Percentiles rank a stretch among this genome's conserved stretches.
phyloP scores from a whole-genome alignment of 2,797 vertebrate genomes.

The Danio jaintianensis region DNA sequence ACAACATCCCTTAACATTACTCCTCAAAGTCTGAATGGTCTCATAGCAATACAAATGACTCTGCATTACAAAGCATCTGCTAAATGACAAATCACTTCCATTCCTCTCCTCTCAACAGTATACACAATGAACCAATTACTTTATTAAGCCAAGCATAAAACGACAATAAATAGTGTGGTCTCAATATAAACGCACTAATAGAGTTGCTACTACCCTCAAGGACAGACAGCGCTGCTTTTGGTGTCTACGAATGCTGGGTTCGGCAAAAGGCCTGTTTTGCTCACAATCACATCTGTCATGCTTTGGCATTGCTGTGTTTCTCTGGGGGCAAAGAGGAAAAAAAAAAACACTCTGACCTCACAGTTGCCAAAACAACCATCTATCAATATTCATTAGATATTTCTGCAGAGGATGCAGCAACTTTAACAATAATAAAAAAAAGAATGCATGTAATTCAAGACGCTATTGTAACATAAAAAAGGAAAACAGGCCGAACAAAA shows the following conservation, averaged over 20 bases:
- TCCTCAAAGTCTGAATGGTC: neutral
- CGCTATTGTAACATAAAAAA: constrained; percentile 4
- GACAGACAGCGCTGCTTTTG: neutral
- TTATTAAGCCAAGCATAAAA: constrained; percentile 20
- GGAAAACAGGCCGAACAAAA: neutral
- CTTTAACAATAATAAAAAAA: neutral
- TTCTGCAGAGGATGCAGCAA: constrained; percentile 17
- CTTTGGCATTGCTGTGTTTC: neutral
- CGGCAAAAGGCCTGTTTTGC: neutral
- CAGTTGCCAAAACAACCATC: constrained; percentile 29
- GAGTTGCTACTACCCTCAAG: constrained; percentile 21
- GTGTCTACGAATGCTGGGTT: neutral
- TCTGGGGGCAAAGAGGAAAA: constrained; percentile 4
- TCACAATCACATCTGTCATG: constrained; percentile 38
- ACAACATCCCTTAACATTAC: neutral
- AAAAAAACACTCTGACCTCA: constrained; percentile 25
- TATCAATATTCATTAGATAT: constrained; percentile 37
- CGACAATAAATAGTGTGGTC: constrained; percentile 25
- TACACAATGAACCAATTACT: constrained; percentile 27
- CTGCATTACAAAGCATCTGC: constrained; percentile 30
- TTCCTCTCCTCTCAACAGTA: constrained; percentile 12
- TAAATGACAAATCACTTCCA: constrained; percentile 31
- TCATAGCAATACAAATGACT: neutral
- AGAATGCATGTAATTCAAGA: constrained; percentile 22
- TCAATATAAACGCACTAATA: constrained; percentile 25